phyloP scores from a whole-genome alignment of 2,113 vertebrate species.

The Odobenus rosmarus region DNA sequence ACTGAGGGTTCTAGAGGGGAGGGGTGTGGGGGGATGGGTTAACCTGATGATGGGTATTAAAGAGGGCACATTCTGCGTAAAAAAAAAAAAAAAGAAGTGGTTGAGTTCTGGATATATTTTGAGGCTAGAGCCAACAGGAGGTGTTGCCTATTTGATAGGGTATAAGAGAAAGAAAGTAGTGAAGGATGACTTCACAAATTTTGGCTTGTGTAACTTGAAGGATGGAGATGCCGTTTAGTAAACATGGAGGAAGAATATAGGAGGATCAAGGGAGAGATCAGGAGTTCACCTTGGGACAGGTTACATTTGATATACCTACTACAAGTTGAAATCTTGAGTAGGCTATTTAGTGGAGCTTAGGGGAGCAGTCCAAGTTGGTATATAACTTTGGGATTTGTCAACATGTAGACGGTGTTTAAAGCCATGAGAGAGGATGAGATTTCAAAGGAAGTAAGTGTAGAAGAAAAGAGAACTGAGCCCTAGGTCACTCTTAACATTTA shows the following conservation, averaged over 20 bases:
- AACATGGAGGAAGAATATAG: background rate
- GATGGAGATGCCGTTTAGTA: background rate
- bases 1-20: no score
- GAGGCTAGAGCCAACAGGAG: background rate
- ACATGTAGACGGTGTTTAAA: background rate
- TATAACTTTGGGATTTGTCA: background rate
- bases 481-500: background rate
- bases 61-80: no score
- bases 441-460: background rate
- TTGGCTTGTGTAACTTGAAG: background rate
- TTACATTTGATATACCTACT: conserved; percentile 22
- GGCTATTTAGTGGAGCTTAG: background rate
- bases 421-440: background rate
- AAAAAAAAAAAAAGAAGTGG: background rate
- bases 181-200: background rate
- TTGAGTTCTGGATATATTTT: conserved; percentile 3
- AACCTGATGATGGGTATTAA: no score
- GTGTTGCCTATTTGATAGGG: background rate
- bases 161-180: background rate
- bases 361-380: background rate
- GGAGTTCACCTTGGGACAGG: background rate
- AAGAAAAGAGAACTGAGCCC: background rate
- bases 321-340: conserved; percentile 12
- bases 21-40: no score
- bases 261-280: background rate